Base-by-base conservation (phyloP, 2,113 vertebrate genomes). In the Maccullochella peelii region DNA sequence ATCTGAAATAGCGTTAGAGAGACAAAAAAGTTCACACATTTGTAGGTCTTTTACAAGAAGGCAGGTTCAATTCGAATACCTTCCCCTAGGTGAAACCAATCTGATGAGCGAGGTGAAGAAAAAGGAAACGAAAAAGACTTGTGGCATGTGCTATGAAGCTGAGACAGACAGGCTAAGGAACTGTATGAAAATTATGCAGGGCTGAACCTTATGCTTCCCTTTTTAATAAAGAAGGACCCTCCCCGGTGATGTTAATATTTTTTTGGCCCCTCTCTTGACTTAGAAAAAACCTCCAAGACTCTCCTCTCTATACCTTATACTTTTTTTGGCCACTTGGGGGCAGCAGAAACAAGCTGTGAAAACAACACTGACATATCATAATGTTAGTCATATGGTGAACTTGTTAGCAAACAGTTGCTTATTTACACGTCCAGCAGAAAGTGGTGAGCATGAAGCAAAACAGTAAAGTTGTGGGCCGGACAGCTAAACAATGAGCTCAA, bases 1-100 rank as follows among this genome's bases (percentile, higher is more conserved):
- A 65, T 86, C 11, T 81, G 30, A 79, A 58, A 40, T 11, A 40
- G 71, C 0, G 0, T 61, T 33, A 30, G 50, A 61, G 58, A 66
- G 50, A 47, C 36, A 52, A 11, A 44, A 25, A 4, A 25, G 25
- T 33, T 57, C 6, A 65, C 75, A 66, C 47, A 49, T 66, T 16
- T 33, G 44, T 11, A 20, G 1, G 20, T 57, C 7, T 50, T 55
- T 70, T 76, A 8, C 16, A 33, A 27, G n/a, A 50, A 21, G 11
- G 33, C 40, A 16, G 40, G 25, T 65, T 69, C 2, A 30, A 18
- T 57, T 73, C 1, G 12, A 77, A 52, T 49, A 14, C 25, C 20
- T 57, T 77, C 0, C 18, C 20, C 23, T 23, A 30, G 52, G 58
- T 68, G 44, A 62, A 59, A 40, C 16, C 59, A 40, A 68, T 27